Evolutionary conservation across 2,888 invertebrate species (phyloP), one percentile per base, ranked within the genome.

Genomic region (Eupithecia pulchellata): DNA sequence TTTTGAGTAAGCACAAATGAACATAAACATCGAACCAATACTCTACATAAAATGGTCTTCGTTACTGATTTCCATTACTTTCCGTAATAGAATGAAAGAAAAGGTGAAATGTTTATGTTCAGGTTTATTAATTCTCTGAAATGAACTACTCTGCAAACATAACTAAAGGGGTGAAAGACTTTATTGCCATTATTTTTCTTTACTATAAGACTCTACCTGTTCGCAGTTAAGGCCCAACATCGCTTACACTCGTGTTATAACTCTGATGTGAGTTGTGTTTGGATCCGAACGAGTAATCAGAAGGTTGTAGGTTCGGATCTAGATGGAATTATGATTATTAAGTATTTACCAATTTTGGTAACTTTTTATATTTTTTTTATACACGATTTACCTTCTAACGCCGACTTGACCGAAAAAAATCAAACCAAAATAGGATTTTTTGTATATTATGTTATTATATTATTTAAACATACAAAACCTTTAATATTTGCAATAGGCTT

Each of bases 61-160:
- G 6, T n/a, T 9, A 2, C n/a, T 3, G 6, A 8, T 47, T n/a
- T 2, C 5, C 39, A 17, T 39, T 17, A 39, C 39, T 17, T 17
- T 14, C 39, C 39, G 5, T 9, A 8, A 47, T 47, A 25, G 4
- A 52, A n/a, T n/a, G n/a, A n/a, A n/a, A n/a, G n/a, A n/a, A n/a
- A n/a, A n/a, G n/a, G 11, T 3, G 11, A 25, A 52, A 13, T 52
- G 13, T 25, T 13, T 52, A 13, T 1, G 11, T 25, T 20, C 4
- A 52, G 52, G 25, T 52, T 29, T 29, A 5, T 17, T 61, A 14
- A 61, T 9, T 36, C 32, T 61, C 61, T 61, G 14, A 61, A 61
- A 13, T 25, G 14, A 25, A 34, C 14, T 61, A 61, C 34, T 61
- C 34, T 61, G 13, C 25, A 34, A 20, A 25, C 34, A 17, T 5